Percentiles rank a stretch among this genome's conserved stretches.
These are phyloP conservation scores for Aricia agestis DNA, from an alignment of 1,140 invertebrate genomes.

Conservation along the genomic window DNA sequence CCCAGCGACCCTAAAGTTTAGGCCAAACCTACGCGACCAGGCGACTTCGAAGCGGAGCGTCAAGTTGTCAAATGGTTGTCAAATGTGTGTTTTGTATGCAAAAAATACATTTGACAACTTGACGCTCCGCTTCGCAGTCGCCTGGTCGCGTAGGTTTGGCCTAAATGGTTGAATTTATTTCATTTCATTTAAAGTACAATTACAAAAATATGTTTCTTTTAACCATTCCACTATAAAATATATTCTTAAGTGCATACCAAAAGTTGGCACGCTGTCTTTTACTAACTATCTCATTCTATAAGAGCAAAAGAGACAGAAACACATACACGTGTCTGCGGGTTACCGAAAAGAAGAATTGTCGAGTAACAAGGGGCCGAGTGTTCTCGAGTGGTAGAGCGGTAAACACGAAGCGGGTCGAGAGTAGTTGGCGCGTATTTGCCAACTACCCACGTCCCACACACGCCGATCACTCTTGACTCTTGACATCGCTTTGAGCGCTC, in stretches of 20 bases:
- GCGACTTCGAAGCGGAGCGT: too few species aligned
- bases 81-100: too few species aligned
- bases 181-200: too few species aligned
- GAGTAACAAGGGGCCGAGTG: slow-evolving; percentile 1
- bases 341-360: neutral
- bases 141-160: too few species aligned
- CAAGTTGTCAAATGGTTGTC: too few species aligned
- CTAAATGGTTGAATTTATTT: too few species aligned
- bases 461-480: neutral
- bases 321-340: neutral
- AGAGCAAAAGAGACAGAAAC: neutral
- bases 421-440: slow-evolving; percentile 7
- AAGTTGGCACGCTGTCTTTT: too few species aligned
- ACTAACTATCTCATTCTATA: neutral
- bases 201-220: too few species aligned
- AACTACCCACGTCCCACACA: neutral
- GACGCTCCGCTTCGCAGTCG: too few species aligned
- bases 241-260: neutral
- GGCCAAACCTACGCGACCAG: too few species aligned
- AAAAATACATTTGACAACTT: too few species aligned
- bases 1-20: too few species aligned
- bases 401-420: slow-evolving; percentile 8
- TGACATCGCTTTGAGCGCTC: slow-evolving; percentile 4
- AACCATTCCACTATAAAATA: neutral
- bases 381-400: neutral